These are phyloP conservation scores for Columbina picui DNA, from an alignment of 2,113 vertebrate genomes.

Conservation along the genomic window DNA sequence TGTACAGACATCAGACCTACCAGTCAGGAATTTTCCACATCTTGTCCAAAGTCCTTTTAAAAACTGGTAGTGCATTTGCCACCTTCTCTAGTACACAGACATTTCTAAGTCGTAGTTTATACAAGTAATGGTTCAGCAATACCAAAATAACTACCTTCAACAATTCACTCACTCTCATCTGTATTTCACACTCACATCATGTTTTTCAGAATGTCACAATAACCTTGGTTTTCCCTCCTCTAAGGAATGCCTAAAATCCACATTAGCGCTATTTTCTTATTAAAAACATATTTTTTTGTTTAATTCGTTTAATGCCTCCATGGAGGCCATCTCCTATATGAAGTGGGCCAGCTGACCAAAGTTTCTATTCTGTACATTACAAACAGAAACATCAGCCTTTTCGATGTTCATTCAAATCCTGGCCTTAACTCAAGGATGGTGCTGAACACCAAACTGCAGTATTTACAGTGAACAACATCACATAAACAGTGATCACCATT, in stretches of 20 bases:
- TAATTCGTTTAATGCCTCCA: background rate
- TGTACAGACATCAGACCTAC: background rate
- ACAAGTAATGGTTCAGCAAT: background rate
- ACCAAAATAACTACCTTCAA: background rate
- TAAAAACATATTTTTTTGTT: background rate
- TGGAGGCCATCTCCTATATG: background rate
- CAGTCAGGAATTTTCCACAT: background rate
- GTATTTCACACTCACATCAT: background rate
- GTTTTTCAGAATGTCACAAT: background rate
- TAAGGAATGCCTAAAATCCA: background rate
- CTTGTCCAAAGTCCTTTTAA: background rate
- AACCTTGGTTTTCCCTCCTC: background rate
- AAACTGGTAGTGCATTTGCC: background rate
- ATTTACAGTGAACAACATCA: background rate
- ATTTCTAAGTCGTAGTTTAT: background rate
- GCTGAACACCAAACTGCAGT: background rate
- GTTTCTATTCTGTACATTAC: background rate
- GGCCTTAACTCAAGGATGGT: background rate
- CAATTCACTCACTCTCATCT: background rate
- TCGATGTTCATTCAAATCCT: fast-evolving
- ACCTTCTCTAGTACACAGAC: background rate
- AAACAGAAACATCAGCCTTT: background rate
- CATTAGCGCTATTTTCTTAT: background rate
- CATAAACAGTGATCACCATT: background rate
- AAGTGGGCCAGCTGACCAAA: background rate